Percentiles rank a stretch among this genome's conserved stretches.
Evolutionary conservation across 2,797 vertebrate genomes (phyloP).

Genomic region (Sebastes oblongus): DNA sequence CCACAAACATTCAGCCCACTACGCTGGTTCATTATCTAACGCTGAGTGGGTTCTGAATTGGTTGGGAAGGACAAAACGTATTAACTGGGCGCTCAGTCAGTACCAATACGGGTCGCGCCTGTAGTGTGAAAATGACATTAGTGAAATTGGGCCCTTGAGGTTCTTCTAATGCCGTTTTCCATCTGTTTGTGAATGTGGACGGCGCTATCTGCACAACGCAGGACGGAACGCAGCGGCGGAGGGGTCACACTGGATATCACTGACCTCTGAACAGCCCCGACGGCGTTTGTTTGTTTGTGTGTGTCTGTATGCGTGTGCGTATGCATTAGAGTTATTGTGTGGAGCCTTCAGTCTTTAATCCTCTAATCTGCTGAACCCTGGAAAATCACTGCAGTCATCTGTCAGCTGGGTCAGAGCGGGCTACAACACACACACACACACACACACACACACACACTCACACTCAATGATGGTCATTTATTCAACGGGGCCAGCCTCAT

Average conservation of each 20-base stretch:
- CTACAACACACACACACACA: conserved; percentile 27
- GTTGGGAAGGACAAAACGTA: conserved; percentile 67
- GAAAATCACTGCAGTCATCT: conserved; percentile 83
- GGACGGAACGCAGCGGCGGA: conserved; percentile 3
- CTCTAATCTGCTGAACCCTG: conserved; percentile 84
- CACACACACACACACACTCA: conserved; percentile 24
- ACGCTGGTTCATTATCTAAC: conserved; percentile 64
- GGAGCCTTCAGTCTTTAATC: conserved; percentile 80
- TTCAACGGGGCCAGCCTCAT: conserved; percentile 80
- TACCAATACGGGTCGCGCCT: conserved; percentile 59
- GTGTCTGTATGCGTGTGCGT: background rate
- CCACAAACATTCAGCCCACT: conserved; percentile 49
- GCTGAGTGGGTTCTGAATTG: conserved; percentile 60
- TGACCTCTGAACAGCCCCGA: conserved; percentile 34
- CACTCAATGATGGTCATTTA: conserved; percentile 77
- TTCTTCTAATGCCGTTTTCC: conserved; percentile 58
- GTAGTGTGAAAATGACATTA: conserved; percentile 65
- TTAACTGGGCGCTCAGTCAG: conserved; percentile 58
- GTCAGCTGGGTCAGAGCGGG: conserved; percentile 72
- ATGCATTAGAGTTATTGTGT: conserved; percentile 81
- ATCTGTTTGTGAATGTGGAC: conserved; percentile 46
- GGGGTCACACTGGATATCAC: conserved; percentile 56
- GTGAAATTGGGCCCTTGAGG: conserved; percentile 68
- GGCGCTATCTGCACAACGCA: conserved; percentile 11
- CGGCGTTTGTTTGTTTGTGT: conserved; percentile 30